Percentiles rank a stretch among this genome's conserved stretches.
Evolutionary conservation across 2,113 vertebrate species (phyloP).

Genomic region (cattle (Bos taurus)): DNA sequence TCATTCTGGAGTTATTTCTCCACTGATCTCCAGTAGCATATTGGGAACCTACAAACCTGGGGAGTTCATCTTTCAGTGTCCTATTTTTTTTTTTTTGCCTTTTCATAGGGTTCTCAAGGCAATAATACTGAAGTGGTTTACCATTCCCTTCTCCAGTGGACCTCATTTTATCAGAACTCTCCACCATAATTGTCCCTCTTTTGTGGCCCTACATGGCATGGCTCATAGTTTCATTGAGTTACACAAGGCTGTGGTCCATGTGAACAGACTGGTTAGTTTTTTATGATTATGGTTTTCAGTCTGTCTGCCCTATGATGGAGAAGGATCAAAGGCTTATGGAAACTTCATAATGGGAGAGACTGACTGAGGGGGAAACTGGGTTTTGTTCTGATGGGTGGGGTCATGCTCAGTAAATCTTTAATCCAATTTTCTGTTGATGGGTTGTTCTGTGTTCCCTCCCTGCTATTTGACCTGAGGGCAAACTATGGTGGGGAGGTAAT

Average conservation of each 20-base stretch:
- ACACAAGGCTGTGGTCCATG: neutral
- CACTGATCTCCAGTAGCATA: neutral
- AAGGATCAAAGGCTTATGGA: neutral
- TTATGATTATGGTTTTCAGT: neutral
- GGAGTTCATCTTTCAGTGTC: neutral
- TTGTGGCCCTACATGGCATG: neutral
- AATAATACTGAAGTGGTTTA: neutral
- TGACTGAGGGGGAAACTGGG: neutral
- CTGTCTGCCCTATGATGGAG: neutral
- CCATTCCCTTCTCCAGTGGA: neutral
- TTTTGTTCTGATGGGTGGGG: neutral
- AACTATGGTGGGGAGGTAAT: neutral
- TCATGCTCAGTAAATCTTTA: neutral
- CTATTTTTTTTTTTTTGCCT: neutral
- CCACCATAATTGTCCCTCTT: fast-evolving
- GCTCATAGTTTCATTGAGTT: neutral
- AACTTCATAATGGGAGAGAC: neutral
- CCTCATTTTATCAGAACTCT: neutral
- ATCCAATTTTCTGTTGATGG: neutral
- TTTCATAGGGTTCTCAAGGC: neutral
- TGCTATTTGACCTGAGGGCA: neutral
- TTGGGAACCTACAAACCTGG: neutral
- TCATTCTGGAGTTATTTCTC: neutral
- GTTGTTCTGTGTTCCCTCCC: fast-evolving
- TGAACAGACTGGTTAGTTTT: neutral